Conservation (phyloP, 2,888 invertebrate species). For the Zhuqinia jingwanae region DNA sequence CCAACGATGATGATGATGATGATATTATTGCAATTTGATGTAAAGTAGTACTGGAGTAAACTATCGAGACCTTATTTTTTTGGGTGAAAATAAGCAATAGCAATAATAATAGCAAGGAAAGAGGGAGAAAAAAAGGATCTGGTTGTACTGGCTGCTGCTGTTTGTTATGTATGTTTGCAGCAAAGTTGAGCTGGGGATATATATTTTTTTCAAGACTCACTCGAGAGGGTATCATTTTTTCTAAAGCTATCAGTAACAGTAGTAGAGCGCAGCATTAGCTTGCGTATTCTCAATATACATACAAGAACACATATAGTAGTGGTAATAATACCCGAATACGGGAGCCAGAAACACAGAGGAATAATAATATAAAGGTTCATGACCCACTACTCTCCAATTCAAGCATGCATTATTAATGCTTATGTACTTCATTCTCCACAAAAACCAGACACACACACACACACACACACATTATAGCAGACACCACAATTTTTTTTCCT, state of each 20-base stretch:
- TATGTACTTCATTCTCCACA: slow-evolving; percentile 33
- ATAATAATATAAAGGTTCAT: slow-evolving; percentile 58
- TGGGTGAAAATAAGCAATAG: not conserved
- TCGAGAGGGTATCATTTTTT: not conserved
- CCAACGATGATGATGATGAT: too few species aligned
- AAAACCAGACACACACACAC: not conserved
- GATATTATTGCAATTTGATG: too few species aligned
- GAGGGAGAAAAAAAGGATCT: not conserved
- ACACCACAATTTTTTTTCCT: not conserved
- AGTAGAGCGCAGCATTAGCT: not conserved
- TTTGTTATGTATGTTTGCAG: too few species aligned
- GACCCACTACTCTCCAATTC: slow-evolving; percentile 68
- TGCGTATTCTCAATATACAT: too few species aligned
- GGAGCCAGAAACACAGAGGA: slow-evolving; percentile 14
- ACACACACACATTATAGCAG: not conserved
- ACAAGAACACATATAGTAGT: too few species aligned
- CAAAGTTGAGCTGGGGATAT: too few species aligned
- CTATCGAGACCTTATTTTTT: not conserved
- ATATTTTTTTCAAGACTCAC: not conserved
- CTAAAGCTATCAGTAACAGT: not conserved
- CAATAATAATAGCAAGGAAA: not conserved
- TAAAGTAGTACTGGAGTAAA: too few species aligned
- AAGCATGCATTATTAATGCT: slow-evolving; percentile 65
- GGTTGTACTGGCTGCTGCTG: too few species aligned
- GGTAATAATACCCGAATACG: too few species aligned